Conservation (phyloP, 2,797 vertebrate genomes). For the Smutsia gigantea region DNA sequence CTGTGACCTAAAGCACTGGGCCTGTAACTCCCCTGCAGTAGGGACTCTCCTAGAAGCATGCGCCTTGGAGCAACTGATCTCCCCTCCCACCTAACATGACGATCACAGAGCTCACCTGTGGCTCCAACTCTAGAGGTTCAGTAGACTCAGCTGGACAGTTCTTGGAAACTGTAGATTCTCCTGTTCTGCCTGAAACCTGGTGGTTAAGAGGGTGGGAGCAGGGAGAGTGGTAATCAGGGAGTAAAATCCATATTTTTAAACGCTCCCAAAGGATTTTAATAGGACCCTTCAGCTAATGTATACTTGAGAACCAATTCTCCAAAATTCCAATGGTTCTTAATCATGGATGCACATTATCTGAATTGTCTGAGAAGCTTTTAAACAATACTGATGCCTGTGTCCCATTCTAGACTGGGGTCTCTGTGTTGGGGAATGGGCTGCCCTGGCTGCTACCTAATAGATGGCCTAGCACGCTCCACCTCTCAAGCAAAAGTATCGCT, state of each 20-base stretch:
- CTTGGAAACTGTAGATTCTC: not conserved
- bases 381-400: not conserved
- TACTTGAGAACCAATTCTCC: not conserved
- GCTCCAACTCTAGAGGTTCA: not conserved
- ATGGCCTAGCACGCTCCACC: not conserved
- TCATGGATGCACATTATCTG: not conserved
- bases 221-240: not conserved
- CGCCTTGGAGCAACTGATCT: not conserved
- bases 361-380: not conserved
- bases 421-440: not conserved
- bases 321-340: not conserved
- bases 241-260: not conserved
- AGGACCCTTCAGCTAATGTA: not conserved
- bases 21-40: not conserved
- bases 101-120: not conserved
- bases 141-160: not conserved
- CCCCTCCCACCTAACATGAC: not conserved
- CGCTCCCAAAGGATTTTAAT: not conserved
- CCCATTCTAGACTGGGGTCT: not conserved
- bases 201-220: not conserved
- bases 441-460: not conserved
- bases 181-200: not conserved
- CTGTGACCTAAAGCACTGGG: not conserved
- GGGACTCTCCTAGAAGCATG: not conserved
- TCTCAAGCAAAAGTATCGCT: not conserved